Base-by-base conservation (phyloP, 2,888 invertebrate species). In the Muscina levida region DNA sequence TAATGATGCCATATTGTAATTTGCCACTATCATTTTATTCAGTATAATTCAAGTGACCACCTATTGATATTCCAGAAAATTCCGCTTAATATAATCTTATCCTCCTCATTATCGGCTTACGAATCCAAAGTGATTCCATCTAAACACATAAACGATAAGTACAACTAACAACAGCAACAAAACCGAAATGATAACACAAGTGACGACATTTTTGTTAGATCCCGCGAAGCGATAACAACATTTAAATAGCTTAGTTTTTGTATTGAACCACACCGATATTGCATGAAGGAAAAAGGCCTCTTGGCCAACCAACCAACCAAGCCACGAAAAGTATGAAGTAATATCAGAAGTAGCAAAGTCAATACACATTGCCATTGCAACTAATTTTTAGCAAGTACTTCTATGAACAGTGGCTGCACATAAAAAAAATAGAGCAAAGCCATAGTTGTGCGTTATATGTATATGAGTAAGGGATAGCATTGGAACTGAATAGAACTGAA, bases 181-280 rank as follows among this genome's bases (percentile, higher is more conserved):
- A 48, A 72, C 15, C 44, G 17, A 67, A 81, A 53, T 77, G 71
- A 77, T 81, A 81, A 51, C 59, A 22, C 77, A 73, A 81, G 77
- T 81, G 81, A 81, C 59, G 81, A 81, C 81, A 81, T 77, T 81
- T 81, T 74, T 67, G 62, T 72, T 72, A 67, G 81, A 77, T 81
- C 15, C 51, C 59, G 53, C 53, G 57, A 53, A 62, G 24, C 67
- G 81, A 81, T 81, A 72, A 71, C 31, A 67, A 67, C 72, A 76
- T 81, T 77, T 81, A 67, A 74, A 74, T 62, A 77, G 59, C 59
- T 67, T 80, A 48, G 53, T 44, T 24, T 39, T 37, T 31, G 57
- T 67, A 80, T 39, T 24, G 19, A 73, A 46, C 59, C 62, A 44
- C 39, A 70, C 56, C 59, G 62, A 74, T 57, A 56, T 31, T 31